Conservation (phyloP, 2,797 vertebrate genomes). For the Tachyglossus aculeatus region DNA sequence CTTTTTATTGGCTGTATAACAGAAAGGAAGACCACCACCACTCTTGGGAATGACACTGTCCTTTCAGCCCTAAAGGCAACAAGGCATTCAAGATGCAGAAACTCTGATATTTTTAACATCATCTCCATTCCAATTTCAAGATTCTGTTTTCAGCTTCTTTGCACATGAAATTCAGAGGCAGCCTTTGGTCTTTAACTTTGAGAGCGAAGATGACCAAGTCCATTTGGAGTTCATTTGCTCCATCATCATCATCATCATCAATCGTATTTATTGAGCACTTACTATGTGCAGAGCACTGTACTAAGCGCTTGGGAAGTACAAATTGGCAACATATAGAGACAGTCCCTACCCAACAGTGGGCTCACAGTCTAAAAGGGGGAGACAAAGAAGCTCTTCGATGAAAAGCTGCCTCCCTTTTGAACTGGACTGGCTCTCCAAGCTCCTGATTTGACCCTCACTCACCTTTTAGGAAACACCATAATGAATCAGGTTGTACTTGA, state of each 20-base stretch:
- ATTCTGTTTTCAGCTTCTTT: neutral
- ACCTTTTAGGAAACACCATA: constrained; percentile 5
- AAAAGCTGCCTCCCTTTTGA: constrained; percentile 39
- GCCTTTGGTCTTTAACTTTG: constrained; percentile 16
- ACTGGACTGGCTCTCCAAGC: constrained; percentile 24
- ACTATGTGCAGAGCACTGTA: constrained; percentile 41
- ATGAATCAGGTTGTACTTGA: neutral
- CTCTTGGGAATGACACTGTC: no score
- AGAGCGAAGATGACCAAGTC: constrained; percentile 45
- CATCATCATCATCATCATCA: no score
- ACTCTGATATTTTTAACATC: neutral
- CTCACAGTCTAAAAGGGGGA: no score
- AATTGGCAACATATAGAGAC: no score
- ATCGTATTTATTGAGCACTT: no score
- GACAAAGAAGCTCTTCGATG: no score
- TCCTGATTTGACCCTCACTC: constrained; percentile 33
- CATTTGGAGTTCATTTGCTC: constrained; percentile 50
- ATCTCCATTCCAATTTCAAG: neutral
- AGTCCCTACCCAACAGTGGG: no score
- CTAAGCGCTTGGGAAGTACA: constrained; percentile 47
- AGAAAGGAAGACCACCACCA: no score
- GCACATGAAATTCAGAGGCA: neutral
- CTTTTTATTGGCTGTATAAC: no score
- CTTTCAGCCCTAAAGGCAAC: no score
- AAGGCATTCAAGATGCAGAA: neutral